Base-by-base conservation (phyloP, 1,140 invertebrate species). In the Drosophila tsacasi region DNA sequence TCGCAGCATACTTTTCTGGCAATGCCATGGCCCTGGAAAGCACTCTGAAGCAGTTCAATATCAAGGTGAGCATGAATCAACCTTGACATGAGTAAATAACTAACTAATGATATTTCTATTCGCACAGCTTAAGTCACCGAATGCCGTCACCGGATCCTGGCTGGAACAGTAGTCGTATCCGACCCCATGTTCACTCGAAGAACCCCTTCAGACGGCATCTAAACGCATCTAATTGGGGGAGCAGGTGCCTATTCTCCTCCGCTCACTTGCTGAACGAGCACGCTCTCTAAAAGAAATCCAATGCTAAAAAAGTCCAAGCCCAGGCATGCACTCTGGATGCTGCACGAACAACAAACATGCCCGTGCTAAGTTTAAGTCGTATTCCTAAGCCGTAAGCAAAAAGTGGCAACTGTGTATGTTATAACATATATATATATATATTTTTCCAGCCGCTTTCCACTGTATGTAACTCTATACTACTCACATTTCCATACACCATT, bases 41-140 rank as follows among this genome's bases (percentile, higher is more conserved):
- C 15, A 98, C 98, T n/a, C 93, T 99, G 54, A 98, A 98, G 90
- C 98, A 99, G 94, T 99, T 99, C 93, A 98, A 97, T 93, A 98
- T 99, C 83, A 98, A 97, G 82, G 91, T 90, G 21, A 60, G 49
- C 17, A 19, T 52, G 0, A 35, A n/a, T 19, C 0, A 37, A 17
- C 17, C 3, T 40, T 25, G 0, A 2, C 9, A 3, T 12, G 27
- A 44, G 7, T 37, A 40, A 23, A 10, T 23, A 17, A 8, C 5
- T 8, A 23, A 32, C n/a, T 30, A 35, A 30, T 10, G 12, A 23
- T 27, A 39, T 32, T 39, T 2, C 21, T 1, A 3, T 44, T 63
- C 62, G 3, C 27, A 4, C 44, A 93, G 92, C 73, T 93, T 23
- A 93, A 93, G 63, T 91, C 91, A 47, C 92, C 92, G n/a, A 93